Evolutionary conservation across 53 echinoderm and acorn worm genomes (phyloP).

Genomic region (Arbacia lixula): DNA sequence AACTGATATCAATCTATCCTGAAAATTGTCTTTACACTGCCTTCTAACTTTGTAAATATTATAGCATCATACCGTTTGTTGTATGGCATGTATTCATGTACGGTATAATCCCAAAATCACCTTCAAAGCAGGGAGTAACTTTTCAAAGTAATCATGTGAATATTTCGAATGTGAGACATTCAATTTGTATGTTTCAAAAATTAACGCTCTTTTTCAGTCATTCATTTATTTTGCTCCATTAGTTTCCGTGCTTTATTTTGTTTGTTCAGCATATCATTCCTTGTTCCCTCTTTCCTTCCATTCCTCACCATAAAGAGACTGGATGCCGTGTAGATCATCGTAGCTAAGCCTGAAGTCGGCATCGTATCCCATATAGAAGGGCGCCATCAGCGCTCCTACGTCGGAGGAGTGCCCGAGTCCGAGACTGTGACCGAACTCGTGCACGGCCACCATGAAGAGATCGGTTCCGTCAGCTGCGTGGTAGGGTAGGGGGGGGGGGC

Average conservation of each 20-base stretch:
- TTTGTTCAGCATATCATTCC: background rate
- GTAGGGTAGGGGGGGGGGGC: no score
- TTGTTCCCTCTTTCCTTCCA: background rate
- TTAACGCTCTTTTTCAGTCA: background rate
- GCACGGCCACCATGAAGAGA: slow-evolving; percentile 89
- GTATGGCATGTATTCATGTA: no score
- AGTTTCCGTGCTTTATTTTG: no score
- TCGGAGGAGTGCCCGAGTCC: slow-evolving; percentile 90
- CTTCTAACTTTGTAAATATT: no score
- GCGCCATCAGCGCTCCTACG: slow-evolving; percentile 83
- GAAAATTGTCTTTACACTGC: no score
- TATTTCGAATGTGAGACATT: no score
- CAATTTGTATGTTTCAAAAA: no score
- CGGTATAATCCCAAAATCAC: no score
- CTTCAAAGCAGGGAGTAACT: no score
- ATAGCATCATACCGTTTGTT: no score
- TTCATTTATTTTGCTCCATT: background rate
- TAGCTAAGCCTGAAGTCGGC: slow-evolving; percentile 71
- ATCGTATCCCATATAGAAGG: slow-evolving; percentile 87
- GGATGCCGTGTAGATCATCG: slow-evolving; percentile 84
- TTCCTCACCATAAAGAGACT: slow-evolving; percentile 80
- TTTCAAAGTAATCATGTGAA: no score
- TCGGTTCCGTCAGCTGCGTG: slow-evolving; percentile 65
- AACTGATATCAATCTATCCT: no score
- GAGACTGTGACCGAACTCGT: slow-evolving; percentile 95